These are phyloP conservation scores for Hormiphora californensis DNA, from an alignment of 37 sponge, comb jelly and placozoan species.

Conservation along the genomic window DNA sequence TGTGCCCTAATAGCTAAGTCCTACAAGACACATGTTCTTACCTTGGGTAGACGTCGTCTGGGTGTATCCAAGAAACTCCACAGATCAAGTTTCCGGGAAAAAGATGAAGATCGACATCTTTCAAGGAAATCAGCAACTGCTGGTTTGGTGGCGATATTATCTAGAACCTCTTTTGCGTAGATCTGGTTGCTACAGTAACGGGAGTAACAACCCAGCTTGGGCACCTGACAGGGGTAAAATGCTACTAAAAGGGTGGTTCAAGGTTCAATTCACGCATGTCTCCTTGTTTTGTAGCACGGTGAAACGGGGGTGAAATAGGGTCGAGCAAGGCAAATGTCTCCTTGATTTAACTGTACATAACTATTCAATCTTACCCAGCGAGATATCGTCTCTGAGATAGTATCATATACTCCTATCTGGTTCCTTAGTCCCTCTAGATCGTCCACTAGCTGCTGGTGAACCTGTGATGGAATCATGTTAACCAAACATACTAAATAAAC, in stretches of 20 bases:
- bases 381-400: background rate
- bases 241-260: background rate
- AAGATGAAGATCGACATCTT: slow-evolving; percentile 20
- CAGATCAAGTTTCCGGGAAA: slow-evolving; percentile 27
- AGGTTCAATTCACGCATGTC: too few relatives aligned
- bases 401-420: slow-evolving; percentile 44
- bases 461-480: too few relatives aligned
- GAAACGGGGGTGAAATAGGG: background rate
- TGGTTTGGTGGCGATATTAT: background rate
- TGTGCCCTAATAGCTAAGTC: too few relatives aligned
- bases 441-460: slow-evolving; percentile 24
- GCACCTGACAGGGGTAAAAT: background rate
- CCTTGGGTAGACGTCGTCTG: slow-evolving; percentile 18
- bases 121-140: slow-evolving; percentile 45
- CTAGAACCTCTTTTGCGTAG: slow-evolving; percentile 47
- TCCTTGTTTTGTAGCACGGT: too few relatives aligned
- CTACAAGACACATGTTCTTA: too few relatives aligned
- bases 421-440: background rate
- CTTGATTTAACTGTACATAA: background rate
- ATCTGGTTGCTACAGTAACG: slow-evolving; percentile 53
- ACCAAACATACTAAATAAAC: too few relatives aligned
- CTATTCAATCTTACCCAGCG: slow-evolving; percentile 25
- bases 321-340: background rate
- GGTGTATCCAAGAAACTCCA: slow-evolving; percentile 41
- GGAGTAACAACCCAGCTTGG: slow-evolving; percentile 23